Conservation (phyloP, 2,797 vertebrate genomes). For the Cirrhinus mrigala region DNA sequence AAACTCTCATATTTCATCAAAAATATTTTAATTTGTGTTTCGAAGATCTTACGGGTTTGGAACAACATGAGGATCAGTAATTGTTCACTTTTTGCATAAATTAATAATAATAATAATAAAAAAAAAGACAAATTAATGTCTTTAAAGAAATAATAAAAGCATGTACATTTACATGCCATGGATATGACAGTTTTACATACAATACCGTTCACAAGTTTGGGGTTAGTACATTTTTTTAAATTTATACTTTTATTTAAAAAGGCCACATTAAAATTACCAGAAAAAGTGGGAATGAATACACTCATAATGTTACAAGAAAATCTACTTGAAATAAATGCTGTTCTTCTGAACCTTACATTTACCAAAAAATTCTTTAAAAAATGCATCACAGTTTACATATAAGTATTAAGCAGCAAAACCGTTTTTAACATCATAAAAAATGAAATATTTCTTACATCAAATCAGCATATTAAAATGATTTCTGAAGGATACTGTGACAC, state of each 20-base stretch:
- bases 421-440: background rate
- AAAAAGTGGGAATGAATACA: background rate
- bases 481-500: background rate
- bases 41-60: too few relatives aligned
- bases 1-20: too few relatives aligned
- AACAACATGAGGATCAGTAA: too few relatives aligned
- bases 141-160: background rate
- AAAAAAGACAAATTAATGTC: background rate
- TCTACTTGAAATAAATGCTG: background rate
- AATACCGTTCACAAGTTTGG: background rate
- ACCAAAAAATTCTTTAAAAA: background rate
- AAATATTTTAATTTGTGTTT: too few relatives aligned
- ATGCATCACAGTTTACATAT: background rate
- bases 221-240: background rate
- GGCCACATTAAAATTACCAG: background rate
- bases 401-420: background rate
- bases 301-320: background rate
- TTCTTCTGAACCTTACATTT: background rate
- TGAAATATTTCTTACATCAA: background rate
- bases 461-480: background rate
- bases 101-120: background rate
- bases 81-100: background rate
- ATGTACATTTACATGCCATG: background rate
- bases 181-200: background rate
- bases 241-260: background rate